phyloP scores from a whole-genome alignment of 1,140 invertebrate genomes.

The roundworm (Caenorhabditis elegans) region WBcel235 BX284605.5:9636501-9637000 shows the following conservation, averaged over 20 bases:
- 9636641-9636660: neutral
- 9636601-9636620: neutral
- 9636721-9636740: neutral
- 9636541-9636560: neutral
- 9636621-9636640: neutral
- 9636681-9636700: neutral
- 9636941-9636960: neutral
- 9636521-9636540: neutral
- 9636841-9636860: neutral
- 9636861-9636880: slow-evolving; percentile 2
- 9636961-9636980: neutral
- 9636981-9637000: neutral
- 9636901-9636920: neutral
- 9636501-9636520: slow-evolving; percentile 3
- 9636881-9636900: neutral
- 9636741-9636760: slow-evolving; percentile 8
- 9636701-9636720: neutral
- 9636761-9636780: slow-evolving; percentile 15
- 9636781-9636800: neutral
- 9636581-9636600: neutral
- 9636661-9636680: neutral
- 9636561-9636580: neutral
- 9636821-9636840: slow-evolving; percentile 7
- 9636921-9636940: neutral
- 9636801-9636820: slow-evolving; percentile 2